Percentiles rank a stretch among this genome's conserved stretches.
Evolutionary conservation across 2,113 vertebrate species (phyloP).

Genomic region (Onychorhynchus coronatus): DNA sequence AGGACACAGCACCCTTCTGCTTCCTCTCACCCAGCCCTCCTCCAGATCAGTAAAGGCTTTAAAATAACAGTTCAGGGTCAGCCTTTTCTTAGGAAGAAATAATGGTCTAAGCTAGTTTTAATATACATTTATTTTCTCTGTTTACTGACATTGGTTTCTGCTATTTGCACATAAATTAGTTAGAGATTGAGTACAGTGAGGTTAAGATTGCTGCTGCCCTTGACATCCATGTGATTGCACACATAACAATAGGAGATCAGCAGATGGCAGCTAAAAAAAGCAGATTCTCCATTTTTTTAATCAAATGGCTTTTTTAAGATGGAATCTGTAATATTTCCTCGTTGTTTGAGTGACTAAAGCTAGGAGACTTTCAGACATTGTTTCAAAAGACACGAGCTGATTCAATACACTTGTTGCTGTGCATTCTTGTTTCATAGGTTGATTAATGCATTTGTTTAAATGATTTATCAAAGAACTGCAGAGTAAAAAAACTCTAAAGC

Average conservation of each 20-base stretch:
- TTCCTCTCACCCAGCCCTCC: not conserved
- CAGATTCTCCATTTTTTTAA: conserved; percentile 55
- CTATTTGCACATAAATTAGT: conserved; percentile 21
- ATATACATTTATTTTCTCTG: not conserved
- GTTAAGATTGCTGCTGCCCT: conserved; percentile 25
- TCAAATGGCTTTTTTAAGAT: conserved; percentile 48
- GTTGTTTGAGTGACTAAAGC: not conserved
- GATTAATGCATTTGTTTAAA: not conserved
- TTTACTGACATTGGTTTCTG: not conserved
- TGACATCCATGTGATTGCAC: conserved; percentile 1
- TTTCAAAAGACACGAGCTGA: not conserved
- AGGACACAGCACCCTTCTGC: not conserved
- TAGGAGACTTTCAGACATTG: not conserved
- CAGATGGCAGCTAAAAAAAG: conserved; percentile 50
- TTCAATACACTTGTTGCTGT: not conserved
- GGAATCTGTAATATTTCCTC: not conserved
- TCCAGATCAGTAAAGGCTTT: not conserved
- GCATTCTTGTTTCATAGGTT: conserved; percentile 9
- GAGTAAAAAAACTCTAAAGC: not conserved
- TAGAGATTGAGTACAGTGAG: not conserved
- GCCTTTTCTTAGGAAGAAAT: not conserved
- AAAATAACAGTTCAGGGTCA: not conserved
- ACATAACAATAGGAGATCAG: conserved; percentile 35
- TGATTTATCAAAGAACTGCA: not conserved
- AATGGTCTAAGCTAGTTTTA: not conserved